Percentiles rank a stretch among this genome's conserved stretches.
These are phyloP conservation scores for Diadumene lineata DNA, from an alignment of 92 coral and sea anemone species.

Conservation along the genomic window DNA sequence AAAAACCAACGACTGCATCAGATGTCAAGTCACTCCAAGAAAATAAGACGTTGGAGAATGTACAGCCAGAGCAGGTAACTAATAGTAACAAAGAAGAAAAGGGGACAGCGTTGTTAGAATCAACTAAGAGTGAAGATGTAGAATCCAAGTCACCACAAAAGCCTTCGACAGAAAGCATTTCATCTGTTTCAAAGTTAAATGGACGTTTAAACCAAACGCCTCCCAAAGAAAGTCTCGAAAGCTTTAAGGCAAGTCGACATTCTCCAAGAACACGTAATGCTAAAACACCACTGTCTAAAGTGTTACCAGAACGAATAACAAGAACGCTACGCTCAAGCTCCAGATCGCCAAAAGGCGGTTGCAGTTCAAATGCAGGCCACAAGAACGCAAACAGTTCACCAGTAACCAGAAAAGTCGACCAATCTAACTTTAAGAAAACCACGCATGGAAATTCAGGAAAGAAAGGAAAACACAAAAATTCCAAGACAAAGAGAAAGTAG, in stretches of 20 bases:
- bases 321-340: background rate
- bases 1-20: background rate
- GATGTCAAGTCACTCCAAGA: background rate
- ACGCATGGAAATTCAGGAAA: background rate
- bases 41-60: too few relatives aligned
- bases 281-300: background rate
- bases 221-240: background rate
- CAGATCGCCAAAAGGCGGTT: background rate
- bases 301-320: background rate
- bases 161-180: background rate
- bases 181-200: background rate
- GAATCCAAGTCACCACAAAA: background rate
- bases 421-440: background rate
- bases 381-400: background rate
- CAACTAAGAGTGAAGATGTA: background rate
- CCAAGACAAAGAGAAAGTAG: background rate
- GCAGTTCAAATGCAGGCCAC: background rate
- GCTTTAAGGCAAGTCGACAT: background rate
- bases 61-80: background rate
- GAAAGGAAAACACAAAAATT: background rate
- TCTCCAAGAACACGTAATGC: background rate
- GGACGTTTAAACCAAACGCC: background rate
- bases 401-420: background rate
- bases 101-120: background rate
- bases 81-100: background rate